Base-by-base conservation (phyloP, 2,113 vertebrate species). In the Calidris pugnax region DNA sequence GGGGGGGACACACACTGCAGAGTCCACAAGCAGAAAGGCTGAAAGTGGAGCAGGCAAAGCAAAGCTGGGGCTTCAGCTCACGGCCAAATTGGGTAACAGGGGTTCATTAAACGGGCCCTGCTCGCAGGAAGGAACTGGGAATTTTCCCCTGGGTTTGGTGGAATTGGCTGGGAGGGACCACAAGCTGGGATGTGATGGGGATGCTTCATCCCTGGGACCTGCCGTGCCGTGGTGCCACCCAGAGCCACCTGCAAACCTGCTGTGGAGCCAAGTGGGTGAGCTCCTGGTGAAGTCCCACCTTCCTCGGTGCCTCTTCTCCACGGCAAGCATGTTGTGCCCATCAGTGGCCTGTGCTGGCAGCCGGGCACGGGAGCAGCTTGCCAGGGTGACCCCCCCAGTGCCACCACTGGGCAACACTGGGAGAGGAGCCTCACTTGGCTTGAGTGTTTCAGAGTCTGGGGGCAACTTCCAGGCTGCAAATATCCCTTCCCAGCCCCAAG, bases 151-250 rank as follows among this genome's bases (percentile, higher is more conserved):
- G 96, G 97, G 86, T 87, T 93, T 63, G 10, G 37, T 82, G 95
- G 96, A 96, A 90, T 96, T 95, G 96, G 95, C 94, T 78, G 95
- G 96, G 96, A 97, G 97, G 94, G 92, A 91, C 92, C 89, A 24
- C 5, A 50, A 91, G 69, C 93, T 77, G 95, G 69, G 18, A 26
- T 7, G 24, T 51, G 50, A 41, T 10, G 48, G 48, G 48, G 48
- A 50, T 93, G 90, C 91, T 98, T 85, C 90, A 81, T 96, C 92
- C 89, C 96, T 83, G 89, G 87, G 94, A 97, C 97, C 95, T 91
- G 67, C 95, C 16, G 66, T 45, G 87, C 82, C 81, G 74, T 79
- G 80, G 97, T 95, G 97, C 95, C 26, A 4, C 2, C 26, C 56
- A 4, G 56, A 17, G 22, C 67, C 1, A 16, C 51, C 15, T 19